Base-by-base conservation (phyloP, 2,113 vertebrate genomes). In the Hippocampus zosterae region DNA sequence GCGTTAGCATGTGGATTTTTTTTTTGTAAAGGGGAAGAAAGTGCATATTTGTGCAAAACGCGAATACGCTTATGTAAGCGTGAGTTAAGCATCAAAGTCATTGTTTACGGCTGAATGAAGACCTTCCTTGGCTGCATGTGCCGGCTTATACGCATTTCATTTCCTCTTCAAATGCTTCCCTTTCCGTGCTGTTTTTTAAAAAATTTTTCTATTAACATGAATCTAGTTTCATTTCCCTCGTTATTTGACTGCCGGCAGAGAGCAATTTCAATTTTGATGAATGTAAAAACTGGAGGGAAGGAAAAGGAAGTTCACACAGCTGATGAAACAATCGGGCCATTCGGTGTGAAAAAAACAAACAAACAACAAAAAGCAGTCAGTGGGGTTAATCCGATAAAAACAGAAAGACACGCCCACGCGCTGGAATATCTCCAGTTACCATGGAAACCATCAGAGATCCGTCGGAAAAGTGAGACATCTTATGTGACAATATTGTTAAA, bases 361-460 rank as follows among this genome's bases (percentile, higher is more conserved):
- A 72, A 78, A 78, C 84, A 78, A 78, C 73, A 60, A 67, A 37
- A 69, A 65, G 68, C 79, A 72, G 75, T 73, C 76, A 68, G 75
- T 65, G 81, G 81, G 81, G 84, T 88, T 88, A 88, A 88, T 87
- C 85, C 87, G 81, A 85, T 83, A 78, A 87, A 74, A 83, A 80
- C 25, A 76, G 76, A 81, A 81, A 84, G 81, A 84, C 83, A 85
- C 79, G 44, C 84, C 79, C 81, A 79, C 41, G 64, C 84, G 37
- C 83, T 88, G 83, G 84, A 89, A 88, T 81, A 87, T 85, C 84
- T 88, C 83, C 76, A 87, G 89, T 90, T 89, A 79, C 89, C 84
- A 90, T 90, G 82, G 88, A 87, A 87, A 90, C 87, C 78, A 79
- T 80, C 76, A 70, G 74, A 84, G 85, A 79, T 76, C 74, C 23